Base-by-base conservation (phyloP, 2,113 vertebrate species). In the Mirza zaza region DNA sequence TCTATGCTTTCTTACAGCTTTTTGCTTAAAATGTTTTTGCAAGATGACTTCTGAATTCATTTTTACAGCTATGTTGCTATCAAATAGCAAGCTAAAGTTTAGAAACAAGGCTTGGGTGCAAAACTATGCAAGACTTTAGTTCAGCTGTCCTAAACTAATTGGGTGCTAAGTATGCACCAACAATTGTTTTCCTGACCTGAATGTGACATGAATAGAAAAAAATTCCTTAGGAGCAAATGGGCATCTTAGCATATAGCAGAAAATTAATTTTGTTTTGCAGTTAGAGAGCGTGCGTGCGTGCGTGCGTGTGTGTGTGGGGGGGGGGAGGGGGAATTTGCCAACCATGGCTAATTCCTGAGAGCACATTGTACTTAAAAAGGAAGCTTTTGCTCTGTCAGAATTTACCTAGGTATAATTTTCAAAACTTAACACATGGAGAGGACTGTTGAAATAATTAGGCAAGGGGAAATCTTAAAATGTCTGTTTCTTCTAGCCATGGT, bases 11-110 rank as follows among this genome's bases (percentile, higher is more conserved):
- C 48, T 15, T 20, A 61, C 25, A 94, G 15, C 13, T 90, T 90
- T 92, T 96, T 93, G 67, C 76, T 93, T 93, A 76, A 55, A 63
- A 57, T 81, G 50, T 81, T 91, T 97, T 80, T 71, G 36, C 21
- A 93, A 87, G 61, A 79, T 83, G 34, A 87, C 36, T 90, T 83
- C 55, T 88, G 55, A 82, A 87, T 94, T 93, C 57, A 34, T 91
- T 6, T 45, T 57, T 67, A 91, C 17, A 80, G 21, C 42, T 79
- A 21, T 83, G 29, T 82, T 84, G 83, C 42, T 96, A 81, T 34
- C 70, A 81, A 76, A 90, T 63, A 57, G 36, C 83, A 89, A 76
- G 65, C 71, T 94, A 85, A 88, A 63, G 71, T 89, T 94, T 95
- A 96, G 63, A 88, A 93, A 92, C 18, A 93, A 96, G 70, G 32